A percentile compares a stretch with the other conserved stretches of the same genome.
These are phyloP conservation scores for Acrobasis consociella DNA, from an alignment of 2,888 invertebrate genomes.

Conservation along the genomic window DNA sequence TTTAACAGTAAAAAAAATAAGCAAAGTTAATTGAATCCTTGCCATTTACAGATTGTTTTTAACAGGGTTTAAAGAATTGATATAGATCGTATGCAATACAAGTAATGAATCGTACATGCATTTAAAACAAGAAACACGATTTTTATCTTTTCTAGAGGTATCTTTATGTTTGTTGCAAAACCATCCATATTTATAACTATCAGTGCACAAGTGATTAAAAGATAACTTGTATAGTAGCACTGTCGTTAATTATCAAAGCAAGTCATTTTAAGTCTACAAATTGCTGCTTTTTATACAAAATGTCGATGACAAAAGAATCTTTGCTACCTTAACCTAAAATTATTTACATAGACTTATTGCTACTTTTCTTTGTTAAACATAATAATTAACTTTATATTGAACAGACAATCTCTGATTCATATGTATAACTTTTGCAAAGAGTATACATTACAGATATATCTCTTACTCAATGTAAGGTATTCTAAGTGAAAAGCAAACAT, in stretches of 20 bases:
- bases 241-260: conserved; percentile 1
- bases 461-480: too few relatives aligned
- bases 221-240: background rate
- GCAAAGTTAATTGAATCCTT: too few relatives aligned
- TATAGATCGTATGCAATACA: too few relatives aligned
- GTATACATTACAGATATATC: background rate
- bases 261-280: background rate
- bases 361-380: conserved; percentile 21
- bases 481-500: background rate
- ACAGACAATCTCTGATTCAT: too few relatives aligned
- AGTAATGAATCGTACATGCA: too few relatives aligned
- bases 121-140: too few relatives aligned
- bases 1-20: too few relatives aligned
- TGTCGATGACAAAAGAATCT: background rate
- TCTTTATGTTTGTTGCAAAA: background rate
- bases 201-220: background rate
- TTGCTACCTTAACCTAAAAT: conserved; percentile 3
- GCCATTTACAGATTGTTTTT: too few relatives aligned
- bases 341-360: conserved; percentile 22
- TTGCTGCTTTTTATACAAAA: conserved; percentile 9
- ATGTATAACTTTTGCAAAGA: background rate
- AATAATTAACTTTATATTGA: background rate
- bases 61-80: too few relatives aligned
- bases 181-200: background rate
- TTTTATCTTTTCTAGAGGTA: too few relatives aligned